Evolutionary conservation across 2,113 vertebrate genomes (phyloP), one percentile per base, ranked within the genome.

Genomic region (Vimba vimba): DNA sequence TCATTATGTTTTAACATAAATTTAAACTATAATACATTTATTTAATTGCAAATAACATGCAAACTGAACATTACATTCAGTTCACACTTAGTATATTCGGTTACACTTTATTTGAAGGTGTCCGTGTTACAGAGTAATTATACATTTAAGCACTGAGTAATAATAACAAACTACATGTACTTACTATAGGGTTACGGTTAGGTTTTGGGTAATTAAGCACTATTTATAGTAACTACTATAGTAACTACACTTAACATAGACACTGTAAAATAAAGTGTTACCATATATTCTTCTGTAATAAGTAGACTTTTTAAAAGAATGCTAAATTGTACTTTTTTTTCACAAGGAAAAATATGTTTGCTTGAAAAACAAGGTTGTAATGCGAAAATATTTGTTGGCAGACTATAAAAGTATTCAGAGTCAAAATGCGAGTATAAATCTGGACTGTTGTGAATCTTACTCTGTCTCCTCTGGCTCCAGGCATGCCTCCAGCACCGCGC

Each of bases 391-490:
- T 55, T 19, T 55, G 52, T 25, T 62, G 13, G 25, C 25, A 68
- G 27, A 68, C 7, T 33, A 6, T 64, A 12, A 2, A 64, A 0
- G 12, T 64, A 1, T 64, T 30, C 2, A 8, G 47, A 50, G 12
- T 64, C 62, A 15, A 2, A 66, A 17, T 60, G 23, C 2, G 7
- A n/a, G n/a, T n/a, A n/a, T n/a, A n/a, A n/a, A n/a, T n/a, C n/a
- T n/a, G n/a, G 2, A 33, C 4, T 77, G 60, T 55, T 43, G 13
- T 57, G 73, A 52, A 95, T 60, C 97, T 90, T 81, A 99, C 98
- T 95, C 97, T 96, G 89, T 98, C 97, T 91, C 98, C 98, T 95
- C 97, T 98, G 89, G 89, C 88, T 0, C 98, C 98, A 75, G 97
- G 94, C 86, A 98, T 94, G 62, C 98, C 98, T 79, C 92, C 87